These are phyloP conservation scores for Macropis europaea DNA, from an alignment of 2,888 invertebrate genomes.

Conservation along the genomic window DNA sequence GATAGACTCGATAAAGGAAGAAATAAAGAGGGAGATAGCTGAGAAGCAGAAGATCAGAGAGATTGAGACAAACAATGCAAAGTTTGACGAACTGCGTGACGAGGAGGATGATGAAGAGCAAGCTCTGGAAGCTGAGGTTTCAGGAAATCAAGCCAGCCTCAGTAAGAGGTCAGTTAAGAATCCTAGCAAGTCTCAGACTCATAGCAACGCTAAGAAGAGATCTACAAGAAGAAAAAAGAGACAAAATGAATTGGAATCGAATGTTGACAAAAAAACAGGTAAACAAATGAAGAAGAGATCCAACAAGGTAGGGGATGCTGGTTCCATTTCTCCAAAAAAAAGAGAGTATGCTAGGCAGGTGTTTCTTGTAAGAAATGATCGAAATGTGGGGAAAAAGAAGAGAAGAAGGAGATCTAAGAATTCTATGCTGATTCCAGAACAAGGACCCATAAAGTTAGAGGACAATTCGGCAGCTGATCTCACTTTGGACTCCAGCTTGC, in stretches of 20 bases:
- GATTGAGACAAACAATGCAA: conserved; percentile 70
- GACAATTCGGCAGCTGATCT: neutral
- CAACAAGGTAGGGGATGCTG: neutral
- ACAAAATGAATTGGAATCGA: conserved; percentile 2
- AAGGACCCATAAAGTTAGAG: neutral
- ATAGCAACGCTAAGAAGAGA: neutral
- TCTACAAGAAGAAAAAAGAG: conserved; percentile 18
- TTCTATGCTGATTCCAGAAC: neutral
- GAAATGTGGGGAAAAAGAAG: conserved; percentile 17
- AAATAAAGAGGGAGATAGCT: conserved; percentile 77
- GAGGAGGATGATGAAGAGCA: conserved; percentile 51
- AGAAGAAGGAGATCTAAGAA: conserved; percentile 13
- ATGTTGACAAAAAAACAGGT: neutral
- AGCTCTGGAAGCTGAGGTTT: neutral
- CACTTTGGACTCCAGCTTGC: neutral
- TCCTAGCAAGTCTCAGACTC: neutral
- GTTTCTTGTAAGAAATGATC: conserved; percentile 47
- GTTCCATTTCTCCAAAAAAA: conserved; percentile 28
- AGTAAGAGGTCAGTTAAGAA: conserved; percentile 23
- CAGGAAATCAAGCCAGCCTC: conserved; percentile 1
- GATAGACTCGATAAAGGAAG: conserved; percentile 77
- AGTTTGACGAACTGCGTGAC: conserved; percentile 64
- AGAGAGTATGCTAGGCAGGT: conserved; percentile 38
- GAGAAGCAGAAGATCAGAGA: conserved; percentile 56
- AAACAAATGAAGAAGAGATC: neutral